Evolutionary conservation across 2,888 invertebrate species (phyloP).

Genomic region (Eilema depressum): DNA sequence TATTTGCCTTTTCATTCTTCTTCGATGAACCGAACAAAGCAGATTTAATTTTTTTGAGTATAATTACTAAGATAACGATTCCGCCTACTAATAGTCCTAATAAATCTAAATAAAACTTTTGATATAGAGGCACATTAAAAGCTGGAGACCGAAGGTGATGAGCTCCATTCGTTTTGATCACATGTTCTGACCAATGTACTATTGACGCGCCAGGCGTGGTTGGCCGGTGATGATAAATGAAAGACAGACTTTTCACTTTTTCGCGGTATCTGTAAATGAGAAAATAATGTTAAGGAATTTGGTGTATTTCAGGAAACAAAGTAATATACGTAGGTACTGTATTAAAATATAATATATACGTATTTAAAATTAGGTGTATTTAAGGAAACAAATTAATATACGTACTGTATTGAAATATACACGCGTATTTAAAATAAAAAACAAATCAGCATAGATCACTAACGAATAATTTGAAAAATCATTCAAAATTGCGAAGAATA

Average conservation of each 20-base stretch:
- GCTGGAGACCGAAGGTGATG: conserved; percentile 76
- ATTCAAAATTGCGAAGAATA: too few species aligned
- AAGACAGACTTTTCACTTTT: conserved; percentile 59
- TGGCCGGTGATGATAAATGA: conserved; percentile 75
- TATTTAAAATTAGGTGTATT: too few species aligned
- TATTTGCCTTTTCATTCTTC: conserved; percentile 15
- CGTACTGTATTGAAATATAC: too few species aligned
- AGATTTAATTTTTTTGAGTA: conserved; percentile 15
- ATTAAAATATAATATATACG: too few species aligned
- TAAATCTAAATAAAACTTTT: conserved; percentile 71
- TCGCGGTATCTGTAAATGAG: conserved; percentile 56
- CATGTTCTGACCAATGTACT: conserved; percentile 91
- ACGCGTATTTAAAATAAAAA: too few species aligned
- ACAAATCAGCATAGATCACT: too few species aligned
- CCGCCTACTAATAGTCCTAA: conserved; percentile 38
- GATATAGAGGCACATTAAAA: conserved; percentile 60
- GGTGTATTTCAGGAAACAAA: too few species aligned
- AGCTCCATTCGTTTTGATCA: conserved; percentile 86
- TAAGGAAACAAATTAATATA: too few species aligned
- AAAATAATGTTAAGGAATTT: background rate
- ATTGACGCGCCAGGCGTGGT: conserved; percentile 86
- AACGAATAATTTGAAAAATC: too few species aligned
- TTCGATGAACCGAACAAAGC: background rate
- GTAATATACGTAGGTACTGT: too few species aligned
- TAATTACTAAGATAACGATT: conserved; percentile 20